Base-by-base conservation (phyloP, 2,888 invertebrate species). In the Spisula subtruncata region DNA sequence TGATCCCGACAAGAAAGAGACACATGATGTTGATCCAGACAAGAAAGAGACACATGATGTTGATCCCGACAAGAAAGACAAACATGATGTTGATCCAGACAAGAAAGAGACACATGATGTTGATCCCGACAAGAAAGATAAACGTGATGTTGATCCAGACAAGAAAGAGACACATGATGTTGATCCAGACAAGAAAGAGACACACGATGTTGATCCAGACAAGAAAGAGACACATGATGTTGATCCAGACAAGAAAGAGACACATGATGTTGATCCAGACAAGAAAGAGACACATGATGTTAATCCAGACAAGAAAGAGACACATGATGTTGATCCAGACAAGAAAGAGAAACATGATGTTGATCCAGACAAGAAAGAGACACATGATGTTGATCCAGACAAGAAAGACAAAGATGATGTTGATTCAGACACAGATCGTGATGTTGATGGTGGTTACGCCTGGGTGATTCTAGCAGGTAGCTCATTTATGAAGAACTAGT, bases 381-480 rank as follows among this genome's bases (percentile, higher is more conserved):
- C 10, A 60, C 14, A 71, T 12, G 16, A 71, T 71, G 71, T 71
- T n/a, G n/a, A n/a, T n/a, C n/a, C 71, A 35, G 25, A 80, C 25
- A n/a, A 54, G 2, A 29, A 79, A 32, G 10, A 32, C 18, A 60
- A 80, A 35, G n/a, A 54, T 41, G 51, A n/a, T 35, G 80, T 51
- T 18, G 80, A 79, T 4, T 18, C 79, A 12, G 10, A n/a, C 0
- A 85, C 60, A 29, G 88, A 87, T 51, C 86, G 84, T 10, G 89
- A 92, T 86, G 85, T 93, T 5, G 93, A 93, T 60, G 71, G 85
- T 14, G 92, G 93, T 8, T 92, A 88, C 56, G 92, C 93, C 18
- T 92, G 93, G 93, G 83, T 88, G 14, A 89, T 93, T 51, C 83
- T 93, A 18, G 83, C 89, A 86, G 92, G 93, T 93, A 89, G 8